Percentiles rank a stretch among this genome's conserved stretches.
Conservation (phyloP, 2,888 invertebrate species). For the Diploptera punctata region DNA sequence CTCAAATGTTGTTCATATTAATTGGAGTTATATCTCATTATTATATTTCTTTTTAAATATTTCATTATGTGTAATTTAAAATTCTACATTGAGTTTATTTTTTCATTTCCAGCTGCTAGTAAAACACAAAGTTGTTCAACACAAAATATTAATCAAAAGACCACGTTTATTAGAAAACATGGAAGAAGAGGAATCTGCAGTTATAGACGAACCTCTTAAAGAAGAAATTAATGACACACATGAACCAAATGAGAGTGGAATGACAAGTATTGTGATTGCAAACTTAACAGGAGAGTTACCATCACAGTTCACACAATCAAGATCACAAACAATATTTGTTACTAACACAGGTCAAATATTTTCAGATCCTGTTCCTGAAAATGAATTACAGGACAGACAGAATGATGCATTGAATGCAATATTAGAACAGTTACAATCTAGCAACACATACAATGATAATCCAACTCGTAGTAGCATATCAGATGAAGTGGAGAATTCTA, state of each 20-base stretch:
- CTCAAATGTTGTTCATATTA: too few relatives aligned
- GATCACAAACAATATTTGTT: constrained; percentile 16
- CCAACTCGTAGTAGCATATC: too few relatives aligned
- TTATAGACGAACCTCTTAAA: not conserved
- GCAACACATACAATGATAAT: not conserved
- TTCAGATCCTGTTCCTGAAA: not conserved
- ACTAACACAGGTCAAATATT: constrained; percentile 13
- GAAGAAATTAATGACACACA: not conserved
- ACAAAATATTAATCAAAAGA: constrained; percentile 8
- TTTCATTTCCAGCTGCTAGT: constrained; percentile 29
- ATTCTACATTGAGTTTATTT: too few relatives aligned
- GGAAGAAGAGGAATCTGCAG: constrained; percentile 10
- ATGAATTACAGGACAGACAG: constrained; percentile 6
- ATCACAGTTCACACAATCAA: not conserved
- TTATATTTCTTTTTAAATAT: too few relatives aligned
- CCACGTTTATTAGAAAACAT: constrained; percentile 8
- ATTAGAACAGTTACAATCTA: constrained; percentile 7
- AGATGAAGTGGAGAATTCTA: not conserved
- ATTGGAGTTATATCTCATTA: too few relatives aligned
- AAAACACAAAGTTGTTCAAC: constrained; percentile 27
- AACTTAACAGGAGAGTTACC: not conserved
- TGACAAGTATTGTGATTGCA: constrained; percentile 23
- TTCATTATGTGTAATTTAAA: too few relatives aligned
- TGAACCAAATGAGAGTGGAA: not conserved
- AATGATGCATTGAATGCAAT: constrained; percentile 8